These are phyloP conservation scores for Caenorhabditis brenneri DNA, from an alignment of 1,140 invertebrate species.

Conservation along the genomic window DNA sequence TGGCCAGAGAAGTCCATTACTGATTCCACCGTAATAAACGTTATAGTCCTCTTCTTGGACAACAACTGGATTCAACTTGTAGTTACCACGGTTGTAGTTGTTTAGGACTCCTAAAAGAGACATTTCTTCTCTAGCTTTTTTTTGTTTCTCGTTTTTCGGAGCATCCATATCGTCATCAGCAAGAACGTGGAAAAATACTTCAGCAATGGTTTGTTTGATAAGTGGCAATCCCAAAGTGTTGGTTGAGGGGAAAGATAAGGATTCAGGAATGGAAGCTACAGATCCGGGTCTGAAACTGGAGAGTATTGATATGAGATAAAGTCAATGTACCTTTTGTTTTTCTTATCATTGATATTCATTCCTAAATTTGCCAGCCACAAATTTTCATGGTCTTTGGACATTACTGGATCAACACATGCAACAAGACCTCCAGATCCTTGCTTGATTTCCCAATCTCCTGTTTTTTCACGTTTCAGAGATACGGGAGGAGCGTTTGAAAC, in stretches of 20 bases:
- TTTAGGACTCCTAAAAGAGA: slow-evolving; percentile 68
- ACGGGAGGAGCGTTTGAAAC: slow-evolving; percentile 71
- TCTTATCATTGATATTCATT: slow-evolving; percentile 66
- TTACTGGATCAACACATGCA: slow-evolving; percentile 69
- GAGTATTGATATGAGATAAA: background rate
- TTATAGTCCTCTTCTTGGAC: slow-evolving; percentile 68
- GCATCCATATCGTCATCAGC: slow-evolving; percentile 65
- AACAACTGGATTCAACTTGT: slow-evolving; percentile 70
- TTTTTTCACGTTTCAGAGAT: slow-evolving; percentile 65
- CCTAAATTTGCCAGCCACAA: slow-evolving; percentile 70
- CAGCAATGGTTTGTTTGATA: slow-evolving; percentile 68
- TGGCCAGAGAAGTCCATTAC: slow-evolving; percentile 69
- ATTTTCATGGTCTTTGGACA: slow-evolving; percentile 68
- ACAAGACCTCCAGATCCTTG: slow-evolving; percentile 70
- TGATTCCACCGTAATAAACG: slow-evolving; percentile 69
- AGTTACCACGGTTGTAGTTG: slow-evolving; percentile 69
- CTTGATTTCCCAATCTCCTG: slow-evolving; percentile 70
- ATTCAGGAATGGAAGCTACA: slow-evolving; percentile 47
- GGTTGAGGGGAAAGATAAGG: slow-evolving; percentile 63
- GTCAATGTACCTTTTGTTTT: slow-evolving; percentile 20
- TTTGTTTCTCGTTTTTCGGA: slow-evolving; percentile 58
- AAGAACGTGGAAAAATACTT: slow-evolving; percentile 70
- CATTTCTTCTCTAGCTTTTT: slow-evolving; percentile 65
- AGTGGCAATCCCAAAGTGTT: slow-evolving; percentile 68
- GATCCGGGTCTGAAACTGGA: slow-evolving; percentile 30